Evolutionary conservation across 2,797 vertebrate genomes (phyloP).

Genomic region (Hoplostethus atlanticus): DNA sequence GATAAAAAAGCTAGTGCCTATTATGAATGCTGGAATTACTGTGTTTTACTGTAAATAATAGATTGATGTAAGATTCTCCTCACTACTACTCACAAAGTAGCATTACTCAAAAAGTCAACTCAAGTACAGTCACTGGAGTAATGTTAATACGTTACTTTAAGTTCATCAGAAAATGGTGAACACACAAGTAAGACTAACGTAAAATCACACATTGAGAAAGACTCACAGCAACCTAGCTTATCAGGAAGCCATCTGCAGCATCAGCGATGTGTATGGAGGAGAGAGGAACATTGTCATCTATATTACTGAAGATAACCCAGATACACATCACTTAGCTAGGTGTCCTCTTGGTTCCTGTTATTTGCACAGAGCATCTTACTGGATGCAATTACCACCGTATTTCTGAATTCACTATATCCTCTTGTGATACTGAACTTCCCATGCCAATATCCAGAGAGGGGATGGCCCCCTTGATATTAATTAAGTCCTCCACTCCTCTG

Average conservation of each 20-base stretch:
- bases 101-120: too few relatives aligned
- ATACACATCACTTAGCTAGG: constrained; percentile 7
- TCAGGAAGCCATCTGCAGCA: too few relatives aligned
- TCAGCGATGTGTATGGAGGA: not conserved
- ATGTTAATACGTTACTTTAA: not conserved
- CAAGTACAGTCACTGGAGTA: not conserved
- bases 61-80: not conserved
- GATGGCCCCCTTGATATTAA: constrained; percentile 71
- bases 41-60: not conserved
- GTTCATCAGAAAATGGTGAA: constrained; percentile 27
- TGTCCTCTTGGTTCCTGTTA: constrained; percentile 28
- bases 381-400: constrained; percentile 43
- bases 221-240: not conserved
- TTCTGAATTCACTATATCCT: constrained; percentile 43
- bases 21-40: not conserved
- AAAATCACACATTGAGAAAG: constrained; percentile 5
- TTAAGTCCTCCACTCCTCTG: constrained; percentile 61
- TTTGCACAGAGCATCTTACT: constrained; percentile 32
- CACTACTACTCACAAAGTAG: not conserved
- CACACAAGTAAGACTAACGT: constrained; percentile 17
- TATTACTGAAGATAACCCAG: constrained; percentile 12
- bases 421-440: constrained; percentile 48
- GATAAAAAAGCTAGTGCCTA: not conserved
- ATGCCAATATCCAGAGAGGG: constrained; percentile 43
- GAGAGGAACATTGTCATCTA: constrained; percentile 22